Conservation (phyloP, 1,140 invertebrate species). For the Caenorhabditis latens region DNA sequence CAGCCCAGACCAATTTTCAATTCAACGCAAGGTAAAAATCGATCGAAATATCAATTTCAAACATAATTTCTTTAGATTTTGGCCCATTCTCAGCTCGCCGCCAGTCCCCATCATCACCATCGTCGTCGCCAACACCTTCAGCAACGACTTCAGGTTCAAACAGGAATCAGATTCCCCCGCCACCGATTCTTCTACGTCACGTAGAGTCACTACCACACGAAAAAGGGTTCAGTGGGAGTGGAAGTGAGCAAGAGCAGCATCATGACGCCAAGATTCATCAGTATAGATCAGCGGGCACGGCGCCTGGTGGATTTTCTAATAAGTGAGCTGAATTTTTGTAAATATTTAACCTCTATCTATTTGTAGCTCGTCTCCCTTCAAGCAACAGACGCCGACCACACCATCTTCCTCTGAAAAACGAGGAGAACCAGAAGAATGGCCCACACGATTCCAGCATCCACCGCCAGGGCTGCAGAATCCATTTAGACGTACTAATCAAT, state of each 20-base stretch:
- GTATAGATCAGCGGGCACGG: conserved; percentile 6
- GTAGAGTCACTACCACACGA: not conserved
- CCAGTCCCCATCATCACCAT: conserved; percentile 3
- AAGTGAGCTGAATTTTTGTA: not conserved
- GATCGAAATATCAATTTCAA: not conserved
- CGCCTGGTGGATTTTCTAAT: conserved; percentile 1
- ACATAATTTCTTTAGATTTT: not conserved
- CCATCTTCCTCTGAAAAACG: conserved; percentile 16
- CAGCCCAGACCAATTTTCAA: conserved; percentile 9
- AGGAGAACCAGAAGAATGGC: not conserved
- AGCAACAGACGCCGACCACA: not conserved
- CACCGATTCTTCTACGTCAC: conserved; percentile 12
- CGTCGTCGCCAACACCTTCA: not conserved
- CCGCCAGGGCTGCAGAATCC: not conserved
- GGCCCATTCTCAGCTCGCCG: conserved; percentile 3
- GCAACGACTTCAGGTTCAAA: not conserved
- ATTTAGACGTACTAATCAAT: not conserved
- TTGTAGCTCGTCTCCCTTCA: conserved; percentile 25
- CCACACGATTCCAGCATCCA: not conserved
- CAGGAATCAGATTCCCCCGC: not conserved
- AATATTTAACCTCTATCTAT: too few species aligned
- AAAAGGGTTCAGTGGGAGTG: not conserved
- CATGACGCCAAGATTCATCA: conserved; percentile 33
- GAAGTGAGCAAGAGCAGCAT: not conserved
- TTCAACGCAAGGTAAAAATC: conserved; percentile 23